phyloP scores from a whole-genome alignment of 2,888 invertebrate genomes.

The Apotomis betuletana region DNA sequence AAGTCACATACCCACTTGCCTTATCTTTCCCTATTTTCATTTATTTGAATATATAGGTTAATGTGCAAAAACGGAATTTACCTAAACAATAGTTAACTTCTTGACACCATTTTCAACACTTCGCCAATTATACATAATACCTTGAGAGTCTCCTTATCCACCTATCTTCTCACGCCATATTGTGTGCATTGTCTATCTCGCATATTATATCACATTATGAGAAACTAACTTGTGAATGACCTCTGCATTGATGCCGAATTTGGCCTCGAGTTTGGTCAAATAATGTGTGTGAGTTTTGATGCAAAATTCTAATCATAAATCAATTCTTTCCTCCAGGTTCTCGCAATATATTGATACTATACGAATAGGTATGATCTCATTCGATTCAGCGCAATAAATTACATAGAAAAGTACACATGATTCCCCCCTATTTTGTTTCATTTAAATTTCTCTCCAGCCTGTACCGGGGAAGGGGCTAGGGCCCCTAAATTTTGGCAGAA shows the following conservation, averaged over 20 bases:
- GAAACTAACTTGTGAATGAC: conserved; percentile 29
- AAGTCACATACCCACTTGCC: no score
- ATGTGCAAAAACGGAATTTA: conserved; percentile 1
- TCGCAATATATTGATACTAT: no score
- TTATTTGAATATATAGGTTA: conserved; percentile 11
- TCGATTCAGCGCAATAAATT: no score
- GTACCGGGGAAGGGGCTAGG: no score
- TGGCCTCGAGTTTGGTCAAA: conserved; percentile 17
- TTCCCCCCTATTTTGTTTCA: no score
- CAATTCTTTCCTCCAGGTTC: no score
- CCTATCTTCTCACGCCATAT: conserved; percentile 31
- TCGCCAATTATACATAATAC: conserved; percentile 23
- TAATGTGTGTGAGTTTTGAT: background rate
- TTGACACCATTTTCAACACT: conserved; percentile 31
- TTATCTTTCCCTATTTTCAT: background rate
- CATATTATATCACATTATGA: conserved; percentile 28
- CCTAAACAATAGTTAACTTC: conserved; percentile 22
- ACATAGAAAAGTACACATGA: no score
- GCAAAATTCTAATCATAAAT: background rate
- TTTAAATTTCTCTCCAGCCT: no score
- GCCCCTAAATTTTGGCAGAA: no score
- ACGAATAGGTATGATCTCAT: no score
- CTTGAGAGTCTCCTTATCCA: conserved; percentile 22
- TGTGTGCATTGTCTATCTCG: conserved; percentile 10
- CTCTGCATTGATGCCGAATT: conserved; percentile 12